Percentiles rank a stretch among this genome's conserved stretches.
These are phyloP conservation scores for Venustaconcha ellipsiformis DNA, from an alignment of 1,140 invertebrate species.

Conservation along the genomic window DNA sequence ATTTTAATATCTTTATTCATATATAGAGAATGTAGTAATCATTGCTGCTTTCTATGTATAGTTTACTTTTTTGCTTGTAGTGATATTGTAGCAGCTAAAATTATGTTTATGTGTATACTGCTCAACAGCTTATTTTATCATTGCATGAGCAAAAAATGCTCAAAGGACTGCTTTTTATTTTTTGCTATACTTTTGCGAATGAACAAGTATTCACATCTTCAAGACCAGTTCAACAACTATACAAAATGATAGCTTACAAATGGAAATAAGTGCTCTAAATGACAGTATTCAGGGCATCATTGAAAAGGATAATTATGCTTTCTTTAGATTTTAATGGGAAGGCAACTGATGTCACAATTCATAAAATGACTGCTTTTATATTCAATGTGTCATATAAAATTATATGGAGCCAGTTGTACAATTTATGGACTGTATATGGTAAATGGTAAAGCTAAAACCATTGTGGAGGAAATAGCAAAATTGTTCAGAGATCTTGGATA, in stretches of 20 bases:
- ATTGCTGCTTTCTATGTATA: too few relatives aligned
- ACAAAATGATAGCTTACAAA: not conserved
- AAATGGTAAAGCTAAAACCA: slow-evolving; percentile 19
- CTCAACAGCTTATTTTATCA: too few relatives aligned
- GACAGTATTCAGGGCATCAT: not conserved
- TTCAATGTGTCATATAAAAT: not conserved
- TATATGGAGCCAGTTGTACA: slow-evolving; percentile 12
- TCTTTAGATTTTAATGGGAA: slow-evolving; percentile 10
- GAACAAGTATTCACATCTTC: not conserved
- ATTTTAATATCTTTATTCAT: too few relatives aligned
- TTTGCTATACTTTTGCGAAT: too few relatives aligned
- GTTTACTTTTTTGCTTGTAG: too few relatives aligned
- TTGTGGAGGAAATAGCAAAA: slow-evolving; percentile 9
- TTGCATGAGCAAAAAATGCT: too few relatives aligned
- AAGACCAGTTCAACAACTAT: slow-evolving; percentile 13
- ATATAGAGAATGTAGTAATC: too few relatives aligned
- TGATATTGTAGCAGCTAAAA: too few relatives aligned
- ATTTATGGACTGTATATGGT: slow-evolving; percentile 17
- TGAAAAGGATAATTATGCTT: not conserved
- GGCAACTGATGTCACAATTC: slow-evolving; percentile 14
- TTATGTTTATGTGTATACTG: too few relatives aligned
- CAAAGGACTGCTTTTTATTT: too few relatives aligned
- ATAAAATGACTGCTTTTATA: slow-evolving; percentile 20
- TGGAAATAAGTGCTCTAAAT: slow-evolving; percentile 12
- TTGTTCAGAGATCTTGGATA: not conserved